phyloP scores from a whole-genome alignment of 2,113 vertebrate species.

The Pseudopipra pipra region DNA sequence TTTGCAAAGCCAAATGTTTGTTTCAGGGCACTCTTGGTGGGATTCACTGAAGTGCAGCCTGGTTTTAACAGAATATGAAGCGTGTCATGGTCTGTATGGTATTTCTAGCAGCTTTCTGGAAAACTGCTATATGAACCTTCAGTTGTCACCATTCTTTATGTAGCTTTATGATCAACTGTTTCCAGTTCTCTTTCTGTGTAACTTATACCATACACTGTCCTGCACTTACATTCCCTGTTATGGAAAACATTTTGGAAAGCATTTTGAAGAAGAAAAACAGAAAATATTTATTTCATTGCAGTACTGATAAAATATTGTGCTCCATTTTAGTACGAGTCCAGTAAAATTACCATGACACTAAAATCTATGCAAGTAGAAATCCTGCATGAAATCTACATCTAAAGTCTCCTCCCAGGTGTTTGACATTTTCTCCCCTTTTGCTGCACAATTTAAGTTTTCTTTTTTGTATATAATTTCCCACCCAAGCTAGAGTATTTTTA shows the following conservation, averaged over 20 bases:
- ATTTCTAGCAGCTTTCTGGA: neutral
- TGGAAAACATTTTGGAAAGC: neutral
- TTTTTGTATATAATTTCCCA: neutral
- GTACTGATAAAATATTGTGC: neutral
- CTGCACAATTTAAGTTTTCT: neutral
- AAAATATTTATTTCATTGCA: neutral
- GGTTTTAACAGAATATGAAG: neutral
- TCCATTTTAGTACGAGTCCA: neutral
- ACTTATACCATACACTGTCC: neutral
- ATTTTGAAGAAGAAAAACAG: neutral
- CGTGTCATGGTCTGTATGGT: neutral
- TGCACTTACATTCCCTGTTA: neutral
- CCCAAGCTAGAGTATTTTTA: neutral
- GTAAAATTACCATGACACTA: neutral
- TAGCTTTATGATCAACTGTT: neutral
- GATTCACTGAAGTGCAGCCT: neutral
- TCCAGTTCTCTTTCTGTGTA: neutral
- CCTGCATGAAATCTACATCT: neutral
- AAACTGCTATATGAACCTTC: neutral
- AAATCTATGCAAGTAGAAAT: neutral
- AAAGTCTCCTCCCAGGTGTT: neutral
- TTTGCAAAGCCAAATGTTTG: neutral
- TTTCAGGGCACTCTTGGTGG: neutral
- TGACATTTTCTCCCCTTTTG: neutral
- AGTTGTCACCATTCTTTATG: neutral